A percentile compares a stretch with the other conserved stretches of the same genome.
phyloP scores from a whole-genome alignment of 2,888 invertebrate genomes.

The Eupelmus urozonus region DNA sequence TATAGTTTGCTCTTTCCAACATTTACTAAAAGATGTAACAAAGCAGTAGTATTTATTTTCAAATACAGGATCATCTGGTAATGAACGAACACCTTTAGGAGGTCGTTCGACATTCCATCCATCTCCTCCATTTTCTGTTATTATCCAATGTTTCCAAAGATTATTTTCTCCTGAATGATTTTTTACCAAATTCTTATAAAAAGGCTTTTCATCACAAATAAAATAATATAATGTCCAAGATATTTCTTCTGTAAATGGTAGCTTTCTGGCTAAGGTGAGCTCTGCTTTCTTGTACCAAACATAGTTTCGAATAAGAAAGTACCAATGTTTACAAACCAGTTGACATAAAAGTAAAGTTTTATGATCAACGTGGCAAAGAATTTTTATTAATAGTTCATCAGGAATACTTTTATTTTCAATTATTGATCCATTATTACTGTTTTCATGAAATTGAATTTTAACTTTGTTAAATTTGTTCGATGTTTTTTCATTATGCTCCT shows the following conservation, averaged over 20 bases:
- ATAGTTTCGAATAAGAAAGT: constrained; percentile 75
- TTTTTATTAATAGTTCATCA: constrained; percentile 78
- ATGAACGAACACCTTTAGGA: constrained; percentile 76
- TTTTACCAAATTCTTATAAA: constrained; percentile 78
- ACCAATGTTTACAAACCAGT: constrained; percentile 79
- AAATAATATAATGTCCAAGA: constrained; percentile 77
- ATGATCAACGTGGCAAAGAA: constrained; percentile 75
- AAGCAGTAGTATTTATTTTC: constrained; percentile 78
- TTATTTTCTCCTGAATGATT: constrained; percentile 77
- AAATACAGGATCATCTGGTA: constrained; percentile 77
- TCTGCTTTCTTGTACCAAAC: constrained; percentile 77
- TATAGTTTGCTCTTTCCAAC: constrained; percentile 78
- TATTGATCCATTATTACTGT: constrained; percentile 46
- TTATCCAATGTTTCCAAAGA: constrained; percentile 72
- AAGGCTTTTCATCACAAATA: constrained; percentile 75
- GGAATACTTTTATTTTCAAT: constrained; percentile 70
- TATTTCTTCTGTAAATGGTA: constrained; percentile 69
- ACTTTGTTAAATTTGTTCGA: constrained; percentile 1
- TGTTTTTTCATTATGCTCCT: constrained; percentile 11
- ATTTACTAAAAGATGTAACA: constrained; percentile 63
- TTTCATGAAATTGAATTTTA: constrained; percentile 30
- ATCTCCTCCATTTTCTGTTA: constrained; percentile 76
- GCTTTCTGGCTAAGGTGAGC: constrained; percentile 61
- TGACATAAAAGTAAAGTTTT: constrained; percentile 75
- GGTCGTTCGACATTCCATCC: constrained; percentile 78